Base-by-base conservation (phyloP, 1,140 invertebrate genomes). In the Brachionus angularis region DNA sequence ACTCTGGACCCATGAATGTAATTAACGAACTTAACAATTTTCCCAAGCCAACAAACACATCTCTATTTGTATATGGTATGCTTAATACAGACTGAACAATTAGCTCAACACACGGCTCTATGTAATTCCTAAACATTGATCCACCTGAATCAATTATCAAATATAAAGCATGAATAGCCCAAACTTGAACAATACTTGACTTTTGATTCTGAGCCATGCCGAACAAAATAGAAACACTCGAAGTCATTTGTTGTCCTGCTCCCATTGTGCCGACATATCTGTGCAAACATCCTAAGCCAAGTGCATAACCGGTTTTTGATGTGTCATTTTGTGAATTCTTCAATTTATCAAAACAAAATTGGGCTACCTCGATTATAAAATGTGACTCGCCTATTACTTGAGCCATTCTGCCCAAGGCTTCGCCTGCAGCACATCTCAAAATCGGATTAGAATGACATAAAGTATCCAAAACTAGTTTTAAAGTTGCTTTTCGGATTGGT, bases 121-220 rank as follows among this genome's bases (percentile, higher is more conserved):
- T 93, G 82, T 96, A 98, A 14, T 89, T 87, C 23, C 94, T 85
- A 83, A 98, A 98, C 93, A 98, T 96, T 27, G 94, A 95, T 1
- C 95, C 95, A 23, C 94, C 94, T 5, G 93, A 96, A 80, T 98
- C 94, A 25, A 93, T 93, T 72, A 98, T 93, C 71, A 98, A 85
- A 7, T 91, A 89, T 33, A 98, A 79, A 1, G 94, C 93, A 83
- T 98, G 91, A 3, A 98, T 82, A 0, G 95, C 89, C 96, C 96
- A 98, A 33, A 95, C 89, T 85, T 96, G 93, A 27, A 95, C 90
- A 75, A 91, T 86, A 14, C 91, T 88, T 55, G 90, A 90, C 1
- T 89, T 87, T 49, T 86, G 87, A 82, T 98, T 94, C 83, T 98
- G 93, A 0, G 93, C 93, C 3, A 98, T 81, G 23, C 94, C 93